Evolutionary conservation across 2,888 invertebrate species (phyloP).

Genomic region (Acrocyrtus sp.): DNA sequence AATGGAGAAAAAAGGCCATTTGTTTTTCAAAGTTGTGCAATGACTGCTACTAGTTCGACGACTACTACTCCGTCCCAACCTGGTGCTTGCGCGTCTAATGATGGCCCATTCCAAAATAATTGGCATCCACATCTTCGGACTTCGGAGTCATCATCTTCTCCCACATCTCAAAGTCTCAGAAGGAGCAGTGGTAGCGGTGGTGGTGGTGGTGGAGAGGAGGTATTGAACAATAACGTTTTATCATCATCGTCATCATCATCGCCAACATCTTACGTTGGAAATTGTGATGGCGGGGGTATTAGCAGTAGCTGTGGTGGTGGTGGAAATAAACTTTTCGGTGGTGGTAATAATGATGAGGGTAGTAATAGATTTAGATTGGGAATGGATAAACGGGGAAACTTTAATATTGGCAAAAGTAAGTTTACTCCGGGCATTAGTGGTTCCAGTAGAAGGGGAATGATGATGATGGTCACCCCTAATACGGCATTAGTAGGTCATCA

Average conservation of each 20-base stretch:
- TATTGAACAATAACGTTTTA: slow-evolving; percentile 25
- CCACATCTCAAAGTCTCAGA: slow-evolving; percentile 20
- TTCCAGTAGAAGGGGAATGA: not conserved
- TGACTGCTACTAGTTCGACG: slow-evolving; percentile 18
- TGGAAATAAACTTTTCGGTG: slow-evolving; percentile 29
- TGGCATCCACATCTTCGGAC: slow-evolving; percentile 52
- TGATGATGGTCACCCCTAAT: slow-evolving; percentile 26
- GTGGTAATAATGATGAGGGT: slow-evolving; percentile 27
- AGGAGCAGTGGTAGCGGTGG: slow-evolving; percentile 11
- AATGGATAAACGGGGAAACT: slow-evolving; percentile 24
- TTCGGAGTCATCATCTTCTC: slow-evolving; percentile 39
- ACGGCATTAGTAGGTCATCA: slow-evolving; percentile 33
- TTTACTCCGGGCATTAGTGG: slow-evolving; percentile 3
- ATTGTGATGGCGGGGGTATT: slow-evolving; percentile 23
- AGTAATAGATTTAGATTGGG: slow-evolving; percentile 44
- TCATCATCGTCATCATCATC: slow-evolving; percentile 8
- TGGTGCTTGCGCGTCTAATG: slow-evolving; percentile 55
- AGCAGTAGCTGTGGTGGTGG: slow-evolving; percentile 28
- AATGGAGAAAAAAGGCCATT: slow-evolving; percentile 40
- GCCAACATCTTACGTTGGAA: not conserved
- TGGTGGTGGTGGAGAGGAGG: too few species aligned
- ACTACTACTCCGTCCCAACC: slow-evolving; percentile 40
- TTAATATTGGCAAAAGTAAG: slow-evolving; percentile 4
- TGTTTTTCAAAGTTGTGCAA: slow-evolving; percentile 47
- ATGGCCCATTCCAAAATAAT: slow-evolving; percentile 63